Conservation (phyloP, 2,888 invertebrate genomes). For the Pocota personata region DNA sequence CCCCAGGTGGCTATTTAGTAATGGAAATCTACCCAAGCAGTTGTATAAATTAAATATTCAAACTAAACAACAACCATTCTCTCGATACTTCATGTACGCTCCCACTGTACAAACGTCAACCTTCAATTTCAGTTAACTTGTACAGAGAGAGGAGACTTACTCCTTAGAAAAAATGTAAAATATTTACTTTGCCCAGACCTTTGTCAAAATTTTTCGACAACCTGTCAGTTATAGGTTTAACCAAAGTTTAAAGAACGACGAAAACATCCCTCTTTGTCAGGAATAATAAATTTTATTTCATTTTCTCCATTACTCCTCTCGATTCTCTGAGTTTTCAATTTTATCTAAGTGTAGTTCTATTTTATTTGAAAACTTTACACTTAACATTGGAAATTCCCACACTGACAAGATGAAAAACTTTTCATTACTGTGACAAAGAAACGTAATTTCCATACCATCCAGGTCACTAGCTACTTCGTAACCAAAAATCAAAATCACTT, state of each 20-base stretch:
- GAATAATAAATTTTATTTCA: not conserved
- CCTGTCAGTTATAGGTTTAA: constrained; percentile 26
- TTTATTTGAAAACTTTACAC: constrained; percentile 10
- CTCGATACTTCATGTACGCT: not conserved
- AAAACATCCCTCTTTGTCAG: not conserved
- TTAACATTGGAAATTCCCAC: not conserved
- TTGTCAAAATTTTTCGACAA: constrained; percentile 41
- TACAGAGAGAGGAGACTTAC: not conserved
- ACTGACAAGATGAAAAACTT: not conserved
- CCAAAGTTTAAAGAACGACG: not conserved
- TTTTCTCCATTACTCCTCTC: not conserved
- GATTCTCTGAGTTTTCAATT: not conserved
- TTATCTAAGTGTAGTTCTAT: not conserved
- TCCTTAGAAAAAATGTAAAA: not conserved
- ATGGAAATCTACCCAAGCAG: not conserved
- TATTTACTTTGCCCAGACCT: constrained; percentile 10
- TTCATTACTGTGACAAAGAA: constrained; percentile 5
- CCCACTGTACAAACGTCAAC: not conserved
- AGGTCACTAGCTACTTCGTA: not conserved
- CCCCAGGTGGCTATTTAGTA: not conserved
- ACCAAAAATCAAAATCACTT: constrained; percentile 8
- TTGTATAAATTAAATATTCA: not conserved
- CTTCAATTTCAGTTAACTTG: not conserved
- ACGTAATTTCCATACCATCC: not conserved
- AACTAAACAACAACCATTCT: not conserved